A percentile compares a stretch with the other conserved stretches of the same genome.
Conservation (phyloP, 2,113 vertebrate species). For the Polyodon spathula region DNA sequence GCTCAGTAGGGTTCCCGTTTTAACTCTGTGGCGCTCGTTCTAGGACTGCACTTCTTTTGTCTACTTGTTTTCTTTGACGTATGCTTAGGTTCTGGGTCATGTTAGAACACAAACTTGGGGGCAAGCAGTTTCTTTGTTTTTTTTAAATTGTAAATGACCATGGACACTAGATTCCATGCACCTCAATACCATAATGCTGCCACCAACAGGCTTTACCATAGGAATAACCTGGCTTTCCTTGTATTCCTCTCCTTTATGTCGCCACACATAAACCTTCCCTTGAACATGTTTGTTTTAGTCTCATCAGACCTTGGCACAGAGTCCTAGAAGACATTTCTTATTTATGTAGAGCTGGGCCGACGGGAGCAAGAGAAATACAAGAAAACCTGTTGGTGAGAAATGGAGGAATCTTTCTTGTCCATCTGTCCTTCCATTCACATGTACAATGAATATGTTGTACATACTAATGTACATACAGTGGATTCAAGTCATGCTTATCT, state of each 20-base stretch:
- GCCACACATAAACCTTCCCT: not conserved
- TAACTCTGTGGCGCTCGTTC: too few relatives aligned
- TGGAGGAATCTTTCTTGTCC: too few relatives aligned
- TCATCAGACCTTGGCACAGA: not conserved
- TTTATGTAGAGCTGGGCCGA: not conserved
- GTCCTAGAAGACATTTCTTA: not conserved
- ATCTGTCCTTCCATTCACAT: too few relatives aligned
- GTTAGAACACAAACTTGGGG: not conserved
- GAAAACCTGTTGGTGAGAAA: too few relatives aligned
- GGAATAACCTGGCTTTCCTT: not conserved
- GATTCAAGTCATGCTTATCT: too few relatives aligned
- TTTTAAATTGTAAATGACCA: not conserved
- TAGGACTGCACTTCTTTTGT: too few relatives aligned
- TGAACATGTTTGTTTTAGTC: not conserved
- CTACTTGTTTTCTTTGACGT: too few relatives aligned
- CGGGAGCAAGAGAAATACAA: too few relatives aligned
- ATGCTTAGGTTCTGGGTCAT: too few relatives aligned
- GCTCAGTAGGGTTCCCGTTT: too few relatives aligned
- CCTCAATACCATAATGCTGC: not conserved
- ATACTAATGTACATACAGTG: too few relatives aligned
- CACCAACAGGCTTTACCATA: not conserved
- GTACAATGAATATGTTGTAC: too few relatives aligned
- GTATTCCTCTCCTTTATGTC: not conserved
- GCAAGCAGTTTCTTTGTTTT: not conserved
- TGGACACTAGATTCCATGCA: not conserved